These are phyloP conservation scores for Pollicipes pollicipes DNA, from an alignment of 1,140 invertebrate genomes.

Conservation along the genomic window DNA sequence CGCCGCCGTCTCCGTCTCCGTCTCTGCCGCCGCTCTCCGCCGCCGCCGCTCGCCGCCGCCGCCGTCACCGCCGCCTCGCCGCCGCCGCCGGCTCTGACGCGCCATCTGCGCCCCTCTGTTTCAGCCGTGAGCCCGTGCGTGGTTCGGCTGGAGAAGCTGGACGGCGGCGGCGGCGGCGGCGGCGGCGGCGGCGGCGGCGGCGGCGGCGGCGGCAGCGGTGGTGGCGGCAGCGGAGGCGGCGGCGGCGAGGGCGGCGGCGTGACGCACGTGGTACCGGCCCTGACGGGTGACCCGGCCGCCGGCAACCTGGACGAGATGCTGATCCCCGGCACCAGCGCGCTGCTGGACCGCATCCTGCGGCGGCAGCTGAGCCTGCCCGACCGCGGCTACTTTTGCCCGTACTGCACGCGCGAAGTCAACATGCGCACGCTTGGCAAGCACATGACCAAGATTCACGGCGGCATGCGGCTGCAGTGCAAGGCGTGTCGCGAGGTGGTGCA, in stretches of 20 bases:
- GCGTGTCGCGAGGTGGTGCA: constrained; percentile 3
- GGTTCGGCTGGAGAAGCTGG: not conserved
- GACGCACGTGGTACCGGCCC: not conserved
- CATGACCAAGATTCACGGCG: constrained; percentile 5
- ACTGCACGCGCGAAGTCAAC: constrained; percentile 2
- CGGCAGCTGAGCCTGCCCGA: not conserved
- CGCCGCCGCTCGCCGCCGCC: no score
- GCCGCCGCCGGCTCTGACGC: not conserved
- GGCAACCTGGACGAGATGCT: not conserved
- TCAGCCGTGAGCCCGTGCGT: not conserved
- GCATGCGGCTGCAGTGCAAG: not conserved
- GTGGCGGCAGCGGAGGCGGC: no score
- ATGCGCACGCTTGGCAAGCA: constrained; percentile 5
- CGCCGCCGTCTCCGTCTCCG: no score
- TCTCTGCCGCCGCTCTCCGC: no score
- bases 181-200: not conserved
- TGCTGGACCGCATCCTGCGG: constrained; percentile 3
- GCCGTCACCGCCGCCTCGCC: no score
- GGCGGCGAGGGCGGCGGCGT: not conserved
- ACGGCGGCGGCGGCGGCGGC: not conserved
- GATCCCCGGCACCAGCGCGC: not conserved
- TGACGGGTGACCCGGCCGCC: not conserved
- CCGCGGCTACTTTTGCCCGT: not conserved
- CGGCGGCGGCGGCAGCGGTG: no score
- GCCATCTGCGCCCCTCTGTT: not conserved